phyloP scores from a whole-genome alignment of 2,113 vertebrate genomes.

The Brachyhypopomus occidentalis region DNA sequence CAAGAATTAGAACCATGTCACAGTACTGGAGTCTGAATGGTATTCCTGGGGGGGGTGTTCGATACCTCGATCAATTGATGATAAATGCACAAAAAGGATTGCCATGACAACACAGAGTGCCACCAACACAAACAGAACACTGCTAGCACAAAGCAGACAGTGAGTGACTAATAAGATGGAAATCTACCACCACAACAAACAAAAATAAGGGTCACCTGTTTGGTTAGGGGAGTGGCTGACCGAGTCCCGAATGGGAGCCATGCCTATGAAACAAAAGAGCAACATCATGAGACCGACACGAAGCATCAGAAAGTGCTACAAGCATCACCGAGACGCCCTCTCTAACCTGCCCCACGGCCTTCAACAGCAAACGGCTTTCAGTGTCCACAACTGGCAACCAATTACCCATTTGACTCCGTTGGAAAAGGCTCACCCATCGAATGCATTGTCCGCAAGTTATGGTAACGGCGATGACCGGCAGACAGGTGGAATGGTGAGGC shows the following conservation, averaged over 20 bases:
- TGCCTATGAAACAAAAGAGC: conserved; percentile 79
- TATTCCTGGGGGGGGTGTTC: not conserved
- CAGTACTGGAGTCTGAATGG: not conserved
- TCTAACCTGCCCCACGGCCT: not conserved
- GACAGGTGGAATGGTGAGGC: too few species aligned
- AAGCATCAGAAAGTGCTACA: not conserved
- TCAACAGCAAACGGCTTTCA: too few species aligned
- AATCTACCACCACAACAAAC: conserved; percentile 22
- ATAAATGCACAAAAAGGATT: not conserved
- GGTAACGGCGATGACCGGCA: too few species aligned
- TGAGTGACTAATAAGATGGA: not conserved
- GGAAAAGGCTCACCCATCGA: too few species aligned
- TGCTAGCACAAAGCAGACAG: conserved; percentile 11
- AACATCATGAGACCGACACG: conserved; percentile 53
- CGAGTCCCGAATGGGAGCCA: conserved; percentile 96
- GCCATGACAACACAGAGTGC: not conserved
- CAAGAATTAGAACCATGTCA: not conserved
- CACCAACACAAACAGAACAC: not conserved
- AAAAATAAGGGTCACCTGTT: conserved; percentile 81
- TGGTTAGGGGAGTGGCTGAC: conserved; percentile 97
- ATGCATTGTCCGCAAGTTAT: too few species aligned
- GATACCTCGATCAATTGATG: too few species aligned
- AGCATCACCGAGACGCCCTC: not conserved
- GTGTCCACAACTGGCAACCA: too few species aligned
- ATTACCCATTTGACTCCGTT: too few species aligned